Conservation (phyloP, 2,113 vertebrate genomes). For the Fukomys damarensis region DNA sequence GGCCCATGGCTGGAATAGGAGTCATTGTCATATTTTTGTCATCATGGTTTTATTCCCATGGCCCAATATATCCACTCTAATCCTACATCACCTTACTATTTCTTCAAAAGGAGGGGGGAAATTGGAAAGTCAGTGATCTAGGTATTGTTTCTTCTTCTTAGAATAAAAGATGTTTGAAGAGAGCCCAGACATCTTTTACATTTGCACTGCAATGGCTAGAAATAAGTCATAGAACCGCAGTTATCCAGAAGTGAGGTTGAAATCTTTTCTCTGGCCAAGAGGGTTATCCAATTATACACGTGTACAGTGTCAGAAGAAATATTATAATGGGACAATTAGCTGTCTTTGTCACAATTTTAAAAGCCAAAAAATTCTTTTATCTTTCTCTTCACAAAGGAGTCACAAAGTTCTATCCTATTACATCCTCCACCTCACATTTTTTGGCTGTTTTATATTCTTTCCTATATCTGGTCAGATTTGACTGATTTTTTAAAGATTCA, state of each 20-base stretch:
- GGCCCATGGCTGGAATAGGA: neutral
- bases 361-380: neutral
- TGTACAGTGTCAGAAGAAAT: neutral
- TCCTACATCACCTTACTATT: no score
- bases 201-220: neutral
- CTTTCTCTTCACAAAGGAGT: neutral
- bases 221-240: neutral
- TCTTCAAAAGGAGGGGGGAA: neutral
- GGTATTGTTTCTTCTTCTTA: neutral
- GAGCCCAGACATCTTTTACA: rapidly evolving
- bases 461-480: neutral
- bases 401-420: neutral
- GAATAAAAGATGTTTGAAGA: neutral
- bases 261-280: neutral
- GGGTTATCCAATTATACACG: no score
- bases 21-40: neutral
- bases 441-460: rapidly evolving
- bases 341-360: neutral
- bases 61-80: neutral
- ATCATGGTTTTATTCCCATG: neutral
- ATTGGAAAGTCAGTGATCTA: neutral
- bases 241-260: neutral
- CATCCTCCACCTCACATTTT: neutral
- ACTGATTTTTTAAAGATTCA: neutral
- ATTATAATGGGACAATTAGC: neutral